A percentile compares a stretch with the other conserved stretches of the same genome.
Evolutionary conservation across 2,797 vertebrate species (phyloP).

Genomic region (Cossypha polioptera): DNA sequence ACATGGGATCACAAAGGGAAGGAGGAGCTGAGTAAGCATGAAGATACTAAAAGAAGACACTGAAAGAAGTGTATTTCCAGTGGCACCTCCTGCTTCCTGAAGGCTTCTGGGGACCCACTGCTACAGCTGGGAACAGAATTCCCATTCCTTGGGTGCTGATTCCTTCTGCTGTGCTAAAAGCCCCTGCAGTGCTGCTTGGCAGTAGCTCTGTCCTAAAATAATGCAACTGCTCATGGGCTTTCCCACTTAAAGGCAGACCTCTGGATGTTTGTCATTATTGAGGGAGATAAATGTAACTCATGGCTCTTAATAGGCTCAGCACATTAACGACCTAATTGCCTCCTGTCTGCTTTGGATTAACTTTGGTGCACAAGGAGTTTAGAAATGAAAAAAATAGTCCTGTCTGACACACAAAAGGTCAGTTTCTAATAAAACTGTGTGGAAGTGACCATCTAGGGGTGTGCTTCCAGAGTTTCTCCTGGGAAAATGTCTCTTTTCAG

Average conservation of each 20-base stretch:
- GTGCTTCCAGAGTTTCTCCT: neutral
- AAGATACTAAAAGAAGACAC: neutral
- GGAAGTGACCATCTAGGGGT: neutral
- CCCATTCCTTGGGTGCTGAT: neutral
- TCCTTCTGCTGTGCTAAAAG: neutral
- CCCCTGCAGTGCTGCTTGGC: neutral
- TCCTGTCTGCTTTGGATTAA: conserved; percentile 54
- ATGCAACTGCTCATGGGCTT: neutral
- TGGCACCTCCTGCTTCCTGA: neutral
- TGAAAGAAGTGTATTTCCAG: neutral
- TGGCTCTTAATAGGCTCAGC: conserved; percentile 33
- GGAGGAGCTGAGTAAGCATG: neutral
- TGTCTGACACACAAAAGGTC: neutral
- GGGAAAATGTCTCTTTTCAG: neutral
- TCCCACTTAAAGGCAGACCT: neutral
- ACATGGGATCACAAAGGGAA: neutral
- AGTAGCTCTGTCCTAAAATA: neutral
- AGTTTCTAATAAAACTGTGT: conserved; percentile 15
- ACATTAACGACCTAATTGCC: conserved; percentile 25
- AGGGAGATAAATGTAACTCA: conserved; percentile 15
- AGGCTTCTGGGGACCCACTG: neutral
- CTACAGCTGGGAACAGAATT: neutral
- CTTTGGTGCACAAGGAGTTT: conserved; percentile 10
- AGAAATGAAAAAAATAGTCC: conserved; percentile 38
- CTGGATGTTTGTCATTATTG: conserved; percentile 17